Base-by-base conservation (phyloP, 2,888 invertebrate genomes). In the Dicyrtomina minuta region DNA sequence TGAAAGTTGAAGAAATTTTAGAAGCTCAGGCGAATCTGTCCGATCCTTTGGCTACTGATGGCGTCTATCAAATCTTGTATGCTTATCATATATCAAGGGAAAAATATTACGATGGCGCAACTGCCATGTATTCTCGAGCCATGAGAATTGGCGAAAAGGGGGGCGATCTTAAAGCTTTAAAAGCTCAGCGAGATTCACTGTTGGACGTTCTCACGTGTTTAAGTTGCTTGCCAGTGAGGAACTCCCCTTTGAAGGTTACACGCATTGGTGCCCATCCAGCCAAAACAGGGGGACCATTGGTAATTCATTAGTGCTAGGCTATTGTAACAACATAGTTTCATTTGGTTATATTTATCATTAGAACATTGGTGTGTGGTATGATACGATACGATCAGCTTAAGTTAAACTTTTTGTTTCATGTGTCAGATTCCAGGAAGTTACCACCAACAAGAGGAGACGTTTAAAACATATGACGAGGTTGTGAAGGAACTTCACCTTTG, bases 51-150 rank as follows among this genome's bases (percentile, higher is more conserved):
- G 60, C 64, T 22, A 72, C 66, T 24, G 72, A 75, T 61, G 76
- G 77, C 13, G 73, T 73, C 10, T 78, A 78, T 49, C 78, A 77
- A 58, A 76, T 78, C 46, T 53, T 78, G 10, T 78, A 75, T 60
- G 68, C 75, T n/a, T 78, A 77, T 51, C 74, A 78, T 60, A 60
- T 77, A 22, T 70, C 46, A 13, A 66, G 68, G n/a, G 71, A 73
- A 26, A 75, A 78, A 56, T 78, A 72, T 46, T 74, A 74, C 46
- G 76, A 78, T 71, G 77, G 74, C 69, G 77, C 77, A 1, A 43
- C 71, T 5, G 61, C 71, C 10, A 75, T 78, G 75, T 75, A 76
- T 59, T 73, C 72, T 13, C 68, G 77, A 8, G 74, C 72, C 2
- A 76, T 75, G 61, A 70, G 75, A 68, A 66, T 78, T 49, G 78